Percentiles rank a stretch among this genome's conserved stretches.
phyloP scores from a whole-genome alignment of 2,888 invertebrate genomes.

The Euplexia lucipara region DNA sequence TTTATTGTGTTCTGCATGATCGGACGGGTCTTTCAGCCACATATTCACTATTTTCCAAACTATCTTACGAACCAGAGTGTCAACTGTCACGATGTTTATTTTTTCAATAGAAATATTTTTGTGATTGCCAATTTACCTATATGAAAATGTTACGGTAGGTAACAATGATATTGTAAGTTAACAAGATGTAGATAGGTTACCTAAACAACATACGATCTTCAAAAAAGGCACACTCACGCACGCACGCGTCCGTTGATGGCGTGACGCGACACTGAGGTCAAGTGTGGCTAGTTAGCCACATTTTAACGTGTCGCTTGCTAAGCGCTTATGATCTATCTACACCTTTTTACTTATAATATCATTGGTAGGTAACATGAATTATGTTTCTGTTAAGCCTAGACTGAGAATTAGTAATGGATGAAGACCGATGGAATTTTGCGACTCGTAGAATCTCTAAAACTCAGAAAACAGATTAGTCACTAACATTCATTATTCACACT shows the following conservation, averaged over 20 bases:
- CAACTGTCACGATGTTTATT: slow-evolving; percentile 57
- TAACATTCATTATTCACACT: too few relatives aligned
- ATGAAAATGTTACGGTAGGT: slow-evolving; percentile 15
- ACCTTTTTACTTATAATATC: too few relatives aligned
- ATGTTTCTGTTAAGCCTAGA: slow-evolving; percentile 15
- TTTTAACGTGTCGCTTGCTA: too few relatives aligned
- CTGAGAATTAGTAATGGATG: slow-evolving; percentile 3
- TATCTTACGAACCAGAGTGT: slow-evolving; percentile 50
- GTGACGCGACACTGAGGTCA: too few relatives aligned
- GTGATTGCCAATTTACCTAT: slow-evolving; percentile 34
- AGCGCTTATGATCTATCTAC: too few relatives aligned
- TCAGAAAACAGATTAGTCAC: too few relatives aligned
- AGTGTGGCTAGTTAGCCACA: too few relatives aligned
- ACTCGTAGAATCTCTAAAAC: slow-evolving; percentile 2
- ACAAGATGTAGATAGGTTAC: too few relatives aligned
- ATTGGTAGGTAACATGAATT: too few relatives aligned
- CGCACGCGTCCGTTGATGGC: too few relatives aligned
- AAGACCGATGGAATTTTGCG: slow-evolving; percentile 24
- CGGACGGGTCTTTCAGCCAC: slow-evolving; percentile 12
- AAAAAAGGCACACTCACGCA: too few relatives aligned
- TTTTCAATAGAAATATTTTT: slow-evolving; percentile 42
- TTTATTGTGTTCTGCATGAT: neutral
- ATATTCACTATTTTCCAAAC: slow-evolving; percentile 44
- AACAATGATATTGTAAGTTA: slow-evolving; percentile 33
- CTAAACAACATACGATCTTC: too few relatives aligned